These are phyloP conservation scores for Platynereis dumerilii DNA, from an alignment of 2,888 invertebrate species.

Conservation along the genomic window DNA sequence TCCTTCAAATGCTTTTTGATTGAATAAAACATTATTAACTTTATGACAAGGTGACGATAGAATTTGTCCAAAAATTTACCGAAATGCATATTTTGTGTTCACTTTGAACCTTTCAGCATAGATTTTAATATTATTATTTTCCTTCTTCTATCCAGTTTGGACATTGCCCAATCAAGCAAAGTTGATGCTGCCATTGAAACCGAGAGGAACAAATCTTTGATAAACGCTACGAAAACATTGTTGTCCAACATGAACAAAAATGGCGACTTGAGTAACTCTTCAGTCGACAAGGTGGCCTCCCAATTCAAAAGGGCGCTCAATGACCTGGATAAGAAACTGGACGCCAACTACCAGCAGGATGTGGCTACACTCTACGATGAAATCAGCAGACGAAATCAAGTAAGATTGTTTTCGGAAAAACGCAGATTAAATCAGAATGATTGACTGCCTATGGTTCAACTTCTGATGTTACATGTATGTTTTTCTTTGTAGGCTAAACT, in stretches of 20 bases:
- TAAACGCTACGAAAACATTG: conserved; percentile 44
- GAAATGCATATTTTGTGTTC: too few relatives aligned
- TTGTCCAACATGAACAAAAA: conserved; percentile 49
- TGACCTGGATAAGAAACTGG: conserved; percentile 45
- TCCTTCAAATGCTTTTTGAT: neutral
- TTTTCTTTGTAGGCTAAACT: conserved; percentile 35
- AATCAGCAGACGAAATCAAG: conserved; percentile 56
- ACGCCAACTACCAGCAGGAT: conserved; percentile 31
- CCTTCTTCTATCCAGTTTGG: conserved; percentile 40
- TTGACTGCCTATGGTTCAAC: too few relatives aligned
- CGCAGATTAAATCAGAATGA: too few relatives aligned
- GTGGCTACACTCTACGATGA: conserved; percentile 49
- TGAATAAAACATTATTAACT: neutral
- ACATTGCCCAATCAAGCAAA: conserved; percentile 50
- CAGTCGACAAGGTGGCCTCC: conserved; percentile 40
- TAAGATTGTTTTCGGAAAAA: too few relatives aligned
- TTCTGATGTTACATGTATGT: neutral
- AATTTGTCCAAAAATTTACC: too few relatives aligned
- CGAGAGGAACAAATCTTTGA: conserved; percentile 51
- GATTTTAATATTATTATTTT: too few relatives aligned
- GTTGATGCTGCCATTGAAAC: conserved; percentile 55
- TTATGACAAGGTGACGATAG: too few relatives aligned
- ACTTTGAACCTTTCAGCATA: too few relatives aligned
- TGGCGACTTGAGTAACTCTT: conserved; percentile 47
- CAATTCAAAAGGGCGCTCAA: conserved; percentile 36